A percentile compares a stretch with the other conserved stretches of the same genome.
These are phyloP conservation scores for Prosopocoilus inquinatus DNA, from an alignment of 2,888 invertebrate species.

Conservation along the genomic window DNA sequence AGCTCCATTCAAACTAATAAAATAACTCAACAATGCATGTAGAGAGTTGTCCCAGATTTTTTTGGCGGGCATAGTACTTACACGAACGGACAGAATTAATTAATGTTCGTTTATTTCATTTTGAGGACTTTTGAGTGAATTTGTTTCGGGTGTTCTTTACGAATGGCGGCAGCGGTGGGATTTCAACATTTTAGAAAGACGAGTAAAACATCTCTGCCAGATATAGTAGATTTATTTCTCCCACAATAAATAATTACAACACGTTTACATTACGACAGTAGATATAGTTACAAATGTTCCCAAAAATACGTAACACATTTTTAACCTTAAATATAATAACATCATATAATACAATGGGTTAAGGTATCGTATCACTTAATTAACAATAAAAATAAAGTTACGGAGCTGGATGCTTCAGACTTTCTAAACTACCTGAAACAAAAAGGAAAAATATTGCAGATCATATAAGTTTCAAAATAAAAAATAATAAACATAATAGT, in stretches of 20 bases:
- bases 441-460: background rate
- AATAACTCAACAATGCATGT: too few relatives aligned
- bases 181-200: too few relatives aligned
- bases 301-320: slow-evolving; percentile 42
- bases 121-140: too few relatives aligned
- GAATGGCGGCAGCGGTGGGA: too few relatives aligned
- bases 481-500: too few relatives aligned
- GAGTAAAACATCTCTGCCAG: slow-evolving; percentile 15
- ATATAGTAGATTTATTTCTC: slow-evolving; percentile 26
- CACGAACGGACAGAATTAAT: too few relatives aligned
- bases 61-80: too few relatives aligned
- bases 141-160: too few relatives aligned
- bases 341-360: slow-evolving; percentile 34
- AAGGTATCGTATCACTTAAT: slow-evolving; percentile 29
- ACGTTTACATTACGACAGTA: slow-evolving; percentile 23
- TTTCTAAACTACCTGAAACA: slow-evolving; percentile 24
- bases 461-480: too few relatives aligned
- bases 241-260: slow-evolving; percentile 34
- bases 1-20: too few relatives aligned
- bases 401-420: slow-evolving; percentile 23
- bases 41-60: too few relatives aligned
- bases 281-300: slow-evolving; percentile 43
- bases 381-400: slow-evolving; percentile 23
- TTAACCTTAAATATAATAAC: slow-evolving; percentile 30
- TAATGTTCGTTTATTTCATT: too few relatives aligned